A percentile compares a stretch with the other conserved stretches of the same genome.
These are phyloP conservation scores for Pristionchus mayeri DNA, from an alignment of 2,888 invertebrate species.

Conservation along the genomic window DNA sequence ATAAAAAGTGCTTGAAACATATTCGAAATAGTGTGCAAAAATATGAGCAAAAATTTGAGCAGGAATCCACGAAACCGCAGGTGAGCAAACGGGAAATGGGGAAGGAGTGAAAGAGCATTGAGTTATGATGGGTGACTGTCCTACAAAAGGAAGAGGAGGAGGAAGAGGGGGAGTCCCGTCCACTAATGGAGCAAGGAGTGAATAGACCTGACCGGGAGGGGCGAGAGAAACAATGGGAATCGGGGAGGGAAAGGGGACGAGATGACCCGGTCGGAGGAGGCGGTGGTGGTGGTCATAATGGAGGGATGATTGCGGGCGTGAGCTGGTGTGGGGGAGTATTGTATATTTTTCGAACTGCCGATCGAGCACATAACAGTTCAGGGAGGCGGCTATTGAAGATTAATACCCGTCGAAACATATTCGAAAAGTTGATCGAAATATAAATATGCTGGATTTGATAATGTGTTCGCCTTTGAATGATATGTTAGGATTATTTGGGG, in stretches of 20 bases:
- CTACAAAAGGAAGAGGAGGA: conserved; percentile 22
- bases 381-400: background rate
- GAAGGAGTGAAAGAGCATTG: background rate
- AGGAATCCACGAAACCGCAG: background rate
- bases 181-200: conserved; percentile 20
- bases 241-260: background rate
- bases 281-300: background rate
- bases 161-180: background rate
- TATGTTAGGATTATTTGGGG: too few relatives aligned
- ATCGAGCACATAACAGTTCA: too few relatives aligned
- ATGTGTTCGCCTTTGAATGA: too few relatives aligned
- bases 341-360: too few relatives aligned
- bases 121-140: conserved; percentile 32
- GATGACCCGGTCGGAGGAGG: conserved; percentile 26
- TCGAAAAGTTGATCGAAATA: background rate
- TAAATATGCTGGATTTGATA: too few relatives aligned
- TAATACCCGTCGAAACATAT: background rate
- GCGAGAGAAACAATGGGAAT: background rate
- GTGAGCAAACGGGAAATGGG: background rate
- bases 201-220: background rate
- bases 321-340: too few relatives aligned
- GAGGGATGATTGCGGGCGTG: too few relatives aligned
- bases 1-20: too few relatives aligned
- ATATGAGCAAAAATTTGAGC: too few relatives aligned
- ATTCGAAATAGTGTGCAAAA: too few relatives aligned